Evolutionary conservation across 2,797 vertebrate genomes (phyloP).

Genomic region (Alexandromys oeconomus): DNA sequence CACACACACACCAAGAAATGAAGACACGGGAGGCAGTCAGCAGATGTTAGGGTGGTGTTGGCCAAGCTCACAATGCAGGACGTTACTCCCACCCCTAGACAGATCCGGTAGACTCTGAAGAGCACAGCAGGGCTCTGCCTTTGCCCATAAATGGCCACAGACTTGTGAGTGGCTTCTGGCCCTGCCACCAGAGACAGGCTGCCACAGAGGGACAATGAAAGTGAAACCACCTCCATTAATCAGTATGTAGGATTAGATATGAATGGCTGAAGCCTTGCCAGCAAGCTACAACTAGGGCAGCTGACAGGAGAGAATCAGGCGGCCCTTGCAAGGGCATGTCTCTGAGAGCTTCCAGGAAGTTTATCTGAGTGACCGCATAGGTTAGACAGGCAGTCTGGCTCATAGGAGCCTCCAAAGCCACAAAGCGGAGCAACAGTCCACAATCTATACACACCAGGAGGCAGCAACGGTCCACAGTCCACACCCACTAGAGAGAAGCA

Average conservation of each 20-base stretch:
- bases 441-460: background rate
- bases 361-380: background rate
- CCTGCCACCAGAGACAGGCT: background rate
- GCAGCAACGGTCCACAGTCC: background rate
- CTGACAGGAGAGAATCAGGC: conserved; percentile 6
- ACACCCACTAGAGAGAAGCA: background rate
- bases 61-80: background rate
- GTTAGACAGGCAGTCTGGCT: background rate
- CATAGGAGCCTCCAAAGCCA: background rate
- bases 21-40: background rate
- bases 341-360: background rate
- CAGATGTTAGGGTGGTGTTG: background rate
- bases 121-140: conserved; percentile 25
- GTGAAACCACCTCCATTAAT: conserved; percentile 17
- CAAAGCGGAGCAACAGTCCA: background rate
- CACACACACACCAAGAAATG: background rate
- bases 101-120: background rate
- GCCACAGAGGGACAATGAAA: conserved; percentile 47
- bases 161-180: background rate
- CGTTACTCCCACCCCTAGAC: background rate
- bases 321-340: background rate
- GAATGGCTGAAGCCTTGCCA: conserved; percentile 46
- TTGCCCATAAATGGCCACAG: conserved; percentile 59
- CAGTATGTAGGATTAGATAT: conserved; percentile 47
- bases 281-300: background rate